A percentile compares a stretch with the other conserved stretches of the same genome.
Evolutionary conservation across 1,140 invertebrate genomes (phyloP).

Genomic region (Drosophila erecta): DNA sequence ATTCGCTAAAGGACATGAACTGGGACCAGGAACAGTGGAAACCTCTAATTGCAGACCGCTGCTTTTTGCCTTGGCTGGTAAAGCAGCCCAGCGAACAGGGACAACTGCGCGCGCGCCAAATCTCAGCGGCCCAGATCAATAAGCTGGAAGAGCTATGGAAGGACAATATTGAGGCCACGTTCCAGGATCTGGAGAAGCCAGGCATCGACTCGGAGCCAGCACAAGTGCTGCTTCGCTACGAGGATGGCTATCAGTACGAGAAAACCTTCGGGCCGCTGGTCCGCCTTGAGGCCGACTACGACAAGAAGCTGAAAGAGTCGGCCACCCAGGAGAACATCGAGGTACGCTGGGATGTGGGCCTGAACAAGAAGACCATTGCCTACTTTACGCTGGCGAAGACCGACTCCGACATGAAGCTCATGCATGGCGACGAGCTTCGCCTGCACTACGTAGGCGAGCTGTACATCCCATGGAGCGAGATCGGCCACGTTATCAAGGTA

Average conservation of each 20-base stretch:
- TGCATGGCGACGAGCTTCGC: slow-evolving; percentile 99
- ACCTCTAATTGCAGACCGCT: slow-evolving; percentile 97
- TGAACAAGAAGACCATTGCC: slow-evolving; percentile 99
- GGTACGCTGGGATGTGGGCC: slow-evolving; percentile 98
- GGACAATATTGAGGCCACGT: slow-evolving; percentile 98
- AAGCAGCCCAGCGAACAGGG: slow-evolving; percentile 98
- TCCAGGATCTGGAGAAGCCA: slow-evolving; percentile 98
- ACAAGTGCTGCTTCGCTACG: slow-evolving; percentile 96
- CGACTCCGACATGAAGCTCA: slow-evolving; percentile 99
- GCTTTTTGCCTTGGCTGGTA: slow-evolving; percentile 98
- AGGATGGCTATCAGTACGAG: slow-evolving; percentile 99
- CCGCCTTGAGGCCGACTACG: slow-evolving; percentile 99
- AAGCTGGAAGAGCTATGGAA: slow-evolving; percentile 99
- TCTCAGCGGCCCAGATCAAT: slow-evolving; percentile 98
- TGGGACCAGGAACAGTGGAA: slow-evolving; percentile 99
- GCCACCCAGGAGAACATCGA: slow-evolving; percentile 99
- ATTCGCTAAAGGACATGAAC: slow-evolving; percentile 98
- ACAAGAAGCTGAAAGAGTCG: slow-evolving; percentile 98
- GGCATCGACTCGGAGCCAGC: slow-evolving; percentile 99
- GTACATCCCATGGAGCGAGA: slow-evolving; percentile 97
- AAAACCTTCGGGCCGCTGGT: slow-evolving; percentile 99
- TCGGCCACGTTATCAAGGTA: slow-evolving; percentile 99
- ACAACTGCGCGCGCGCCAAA: slow-evolving; percentile 96
- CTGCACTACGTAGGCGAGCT: slow-evolving; percentile 97
- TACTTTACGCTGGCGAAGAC: slow-evolving; percentile 99